Evolutionary conservation across 2,113 vertebrate genomes (phyloP).

Genomic region (Caretta caretta): DNA sequence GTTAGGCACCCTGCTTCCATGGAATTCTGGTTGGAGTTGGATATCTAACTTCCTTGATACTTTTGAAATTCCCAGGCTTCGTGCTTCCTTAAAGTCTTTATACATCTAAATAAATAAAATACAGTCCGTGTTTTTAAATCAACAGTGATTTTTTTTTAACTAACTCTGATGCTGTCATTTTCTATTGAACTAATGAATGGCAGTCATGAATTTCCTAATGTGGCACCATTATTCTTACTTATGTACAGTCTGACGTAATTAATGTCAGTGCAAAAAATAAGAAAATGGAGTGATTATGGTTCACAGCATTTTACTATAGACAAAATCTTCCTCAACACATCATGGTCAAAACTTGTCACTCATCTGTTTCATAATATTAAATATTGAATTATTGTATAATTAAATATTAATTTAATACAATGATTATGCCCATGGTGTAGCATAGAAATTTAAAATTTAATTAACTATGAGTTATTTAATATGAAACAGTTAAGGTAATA

Average conservation of each 20-base stretch:
- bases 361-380: slow-evolving; percentile 49
- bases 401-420: slow-evolving; percentile 67
- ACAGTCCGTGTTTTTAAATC: background rate
- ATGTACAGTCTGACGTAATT: background rate
- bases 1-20: background rate
- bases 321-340: background rate
- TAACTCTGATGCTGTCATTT: background rate
- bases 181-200: background rate
- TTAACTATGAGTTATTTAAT: slow-evolving; percentile 62
- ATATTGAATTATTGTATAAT: slow-evolving; percentile 66
- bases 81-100: background rate
- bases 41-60: background rate
- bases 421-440: slow-evolving; percentile 52
- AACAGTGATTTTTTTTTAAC: background rate
- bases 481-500: slow-evolving; percentile 37
- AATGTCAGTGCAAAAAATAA: background rate
- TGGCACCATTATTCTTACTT: background rate
- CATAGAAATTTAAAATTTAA: slow-evolving; percentile 60
- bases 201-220: background rate
- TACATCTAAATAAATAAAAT: background rate
- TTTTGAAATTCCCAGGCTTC: background rate
- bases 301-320: background rate
- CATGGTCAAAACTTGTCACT: slow-evolving; percentile 49
- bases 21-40: background rate
- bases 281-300: background rate